phyloP scores from a whole-genome alignment of 2,113 vertebrate genomes.

The cattle (Bos taurus) region ARS-UCD2.0 NC_037343.1:15236501-15237000 shows the following conservation, averaged over 20 bases:
- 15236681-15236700: constrained; percentile 31
- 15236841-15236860: constrained; percentile 22
- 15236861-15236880: not conserved
- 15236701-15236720: constrained; percentile 42
- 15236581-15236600: not conserved
- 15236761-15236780: constrained; percentile 25
- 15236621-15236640: constrained; percentile 9
- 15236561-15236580: not conserved
- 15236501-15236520: not conserved
- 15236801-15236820: constrained; percentile 17
- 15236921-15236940: not conserved
- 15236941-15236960: not conserved
- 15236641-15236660: constrained; percentile 13
- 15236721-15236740: not conserved
- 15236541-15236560: not conserved
- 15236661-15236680: constrained; percentile 40
- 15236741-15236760: constrained; percentile 8
- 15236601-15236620: not conserved
- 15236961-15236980: not conserved
- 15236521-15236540: not conserved
- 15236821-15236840: constrained; percentile 13
- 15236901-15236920: not conserved
- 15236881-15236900: not conserved
- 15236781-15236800: constrained; percentile 43
- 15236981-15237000: not conserved